Evolutionary conservation across 2,797 vertebrate genomes (phyloP).

Genomic region (Channallabes apus): DNA sequence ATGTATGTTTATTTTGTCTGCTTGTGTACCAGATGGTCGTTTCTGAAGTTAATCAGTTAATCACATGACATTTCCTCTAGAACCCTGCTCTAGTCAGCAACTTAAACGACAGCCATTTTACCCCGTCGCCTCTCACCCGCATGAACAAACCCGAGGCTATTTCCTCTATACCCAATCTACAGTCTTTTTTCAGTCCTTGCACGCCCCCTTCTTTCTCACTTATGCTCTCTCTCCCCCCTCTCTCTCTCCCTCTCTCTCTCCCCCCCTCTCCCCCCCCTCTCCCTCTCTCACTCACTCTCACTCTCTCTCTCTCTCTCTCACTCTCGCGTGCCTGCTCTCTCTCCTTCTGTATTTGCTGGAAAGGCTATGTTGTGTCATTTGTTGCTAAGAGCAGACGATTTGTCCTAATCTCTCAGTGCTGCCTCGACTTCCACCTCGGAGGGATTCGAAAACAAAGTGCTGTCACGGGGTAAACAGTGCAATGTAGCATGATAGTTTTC

Average conservation of each 20-base stretch:
- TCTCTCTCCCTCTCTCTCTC: neutral
- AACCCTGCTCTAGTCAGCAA: slow-evolving; percentile 27
- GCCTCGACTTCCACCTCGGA: slow-evolving; percentile 16
- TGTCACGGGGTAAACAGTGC: neutral
- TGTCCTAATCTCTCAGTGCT: slow-evolving; percentile 23
- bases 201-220: neutral
- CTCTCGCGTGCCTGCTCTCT: neutral
- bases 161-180: neutral
- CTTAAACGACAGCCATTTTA: slow-evolving; percentile 26
- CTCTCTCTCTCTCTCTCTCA: neutral
- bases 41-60: slow-evolving; percentile 10
- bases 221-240: neutral
- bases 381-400: slow-evolving; percentile 16
- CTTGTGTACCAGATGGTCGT: slow-evolving; percentile 48
- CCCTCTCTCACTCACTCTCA: neutral
- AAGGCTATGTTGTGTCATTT: neutral
- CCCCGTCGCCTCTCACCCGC: slow-evolving; percentile 32
- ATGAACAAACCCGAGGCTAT: slow-evolving; percentile 30
- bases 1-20: slow-evolving; percentile 59
- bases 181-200: neutral
- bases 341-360: neutral
- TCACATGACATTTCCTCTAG: slow-evolving; percentile 8
- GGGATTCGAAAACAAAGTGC: slow-evolving; percentile 10
- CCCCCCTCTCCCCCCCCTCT: neutral
- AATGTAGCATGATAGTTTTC: neutral